These are phyloP conservation scores for Drosophila mulleri DNA, from an alignment of 2,888 invertebrate genomes.

Conservation along the genomic window DNA sequence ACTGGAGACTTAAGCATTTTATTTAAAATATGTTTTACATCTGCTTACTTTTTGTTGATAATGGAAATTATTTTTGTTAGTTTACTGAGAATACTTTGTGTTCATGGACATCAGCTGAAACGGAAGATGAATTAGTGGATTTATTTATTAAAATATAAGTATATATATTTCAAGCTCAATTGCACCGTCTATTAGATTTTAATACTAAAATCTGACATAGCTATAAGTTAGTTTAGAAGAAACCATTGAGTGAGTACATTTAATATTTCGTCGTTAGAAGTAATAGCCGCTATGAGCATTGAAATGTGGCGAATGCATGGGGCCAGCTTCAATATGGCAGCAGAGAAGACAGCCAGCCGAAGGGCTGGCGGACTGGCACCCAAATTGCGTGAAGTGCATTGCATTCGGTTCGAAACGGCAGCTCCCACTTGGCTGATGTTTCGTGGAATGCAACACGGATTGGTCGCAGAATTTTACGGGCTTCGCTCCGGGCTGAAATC, in stretches of 20 bases:
- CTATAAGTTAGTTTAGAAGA: background rate
- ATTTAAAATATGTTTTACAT: too few species aligned
- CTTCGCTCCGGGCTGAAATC: constrained; percentile 25
- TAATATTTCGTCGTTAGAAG: background rate
- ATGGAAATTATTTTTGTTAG: too few species aligned
- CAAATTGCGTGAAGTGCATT: constrained; percentile 21
- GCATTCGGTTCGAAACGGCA: constrained; percentile 10
- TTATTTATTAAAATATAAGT: too few species aligned
- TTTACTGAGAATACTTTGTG: too few species aligned
- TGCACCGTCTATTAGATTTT: background rate
- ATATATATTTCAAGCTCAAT: background rate
- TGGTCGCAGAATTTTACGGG: constrained; percentile 1
- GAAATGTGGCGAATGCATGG: background rate
- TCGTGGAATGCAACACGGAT: constrained; percentile 24
- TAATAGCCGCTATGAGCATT: background rate
- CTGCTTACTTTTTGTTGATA: too few species aligned
- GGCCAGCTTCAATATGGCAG: background rate
- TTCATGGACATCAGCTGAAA: too few species aligned
- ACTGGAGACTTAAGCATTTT: background rate
- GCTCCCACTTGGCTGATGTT: background rate
- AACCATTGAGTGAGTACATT: background rate
- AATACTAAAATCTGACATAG: background rate
- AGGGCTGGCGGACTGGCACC: background rate
- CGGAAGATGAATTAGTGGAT: too few species aligned
- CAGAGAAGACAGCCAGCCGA: background rate